These are phyloP conservation scores for Dascyllus trimaculatus DNA, from an alignment of 2,113 vertebrate genomes.

Conservation along the genomic window DNA sequence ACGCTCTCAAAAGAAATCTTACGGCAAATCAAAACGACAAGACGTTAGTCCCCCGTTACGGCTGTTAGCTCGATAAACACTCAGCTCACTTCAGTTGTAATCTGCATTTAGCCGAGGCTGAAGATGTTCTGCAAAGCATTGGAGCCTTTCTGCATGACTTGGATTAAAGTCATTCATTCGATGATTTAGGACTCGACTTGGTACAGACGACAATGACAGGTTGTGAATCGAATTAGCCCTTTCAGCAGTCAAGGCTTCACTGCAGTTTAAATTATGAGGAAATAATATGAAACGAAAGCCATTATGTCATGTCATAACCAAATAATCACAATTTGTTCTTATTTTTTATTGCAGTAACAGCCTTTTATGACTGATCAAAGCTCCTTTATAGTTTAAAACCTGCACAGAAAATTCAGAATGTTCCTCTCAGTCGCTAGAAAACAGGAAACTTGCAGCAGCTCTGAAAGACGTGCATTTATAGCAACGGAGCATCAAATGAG, in stretches of 20 bases:
- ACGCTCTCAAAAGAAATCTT: slow-evolving; percentile 69
- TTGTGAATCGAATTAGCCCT: slow-evolving; percentile 43
- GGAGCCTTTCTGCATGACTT: slow-evolving; percentile 31
- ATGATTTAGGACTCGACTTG: slow-evolving; percentile 51
- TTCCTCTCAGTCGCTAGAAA: not conserved
- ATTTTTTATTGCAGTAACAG: not conserved
- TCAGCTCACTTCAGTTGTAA: slow-evolving; percentile 62
- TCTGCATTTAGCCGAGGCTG: slow-evolving; percentile 57
- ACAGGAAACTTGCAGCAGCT: not conserved
- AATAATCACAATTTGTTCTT: slow-evolving; percentile 8
- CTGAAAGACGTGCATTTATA: not conserved
- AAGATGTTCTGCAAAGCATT: slow-evolving; percentile 29
- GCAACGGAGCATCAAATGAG: not conserved
- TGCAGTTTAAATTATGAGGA: slow-evolving; percentile 24
- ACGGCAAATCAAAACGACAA: slow-evolving; percentile 69
- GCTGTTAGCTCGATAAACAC: slow-evolving; percentile 60
- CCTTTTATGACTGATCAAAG: not conserved
- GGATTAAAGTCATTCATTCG: slow-evolving; percentile 57
- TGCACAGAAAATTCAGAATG: not conserved
- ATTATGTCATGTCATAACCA: slow-evolving; percentile 24
- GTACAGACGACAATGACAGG: slow-evolving; percentile 23
- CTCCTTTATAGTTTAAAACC: not conserved
- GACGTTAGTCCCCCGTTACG: slow-evolving; percentile 45
- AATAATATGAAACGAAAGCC: slow-evolving; percentile 1
- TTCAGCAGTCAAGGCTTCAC: slow-evolving; percentile 30